Base-by-base conservation (phyloP, 2,888 invertebrate genomes). In the Aporophyla nigra region DNA sequence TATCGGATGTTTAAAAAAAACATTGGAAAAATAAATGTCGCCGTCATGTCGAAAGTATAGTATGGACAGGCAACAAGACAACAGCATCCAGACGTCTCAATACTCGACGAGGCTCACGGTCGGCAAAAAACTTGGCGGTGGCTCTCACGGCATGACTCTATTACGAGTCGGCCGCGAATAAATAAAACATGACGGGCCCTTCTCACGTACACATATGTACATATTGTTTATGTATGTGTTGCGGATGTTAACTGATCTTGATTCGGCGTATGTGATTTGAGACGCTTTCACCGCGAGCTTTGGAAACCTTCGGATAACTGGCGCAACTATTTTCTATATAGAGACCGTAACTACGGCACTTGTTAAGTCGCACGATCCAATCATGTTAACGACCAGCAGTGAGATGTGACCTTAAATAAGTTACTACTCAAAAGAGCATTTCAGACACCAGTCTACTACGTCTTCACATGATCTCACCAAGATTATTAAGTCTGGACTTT, bases 171-270 rank as follows among this genome's bases (percentile, higher is more conserved):
- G 93, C 93, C 91, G 94, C 94, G 93, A 94, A 96, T 96, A 96
- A 96, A 96, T 96, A 96, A 96, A 96, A 96, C 96, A 96, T 96
- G 96, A 96, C 93, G 96, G 93, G 95, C 96, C 95, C 95, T 96
- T 96, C 95, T 95, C 96, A 95, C 95, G 94, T 94, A 94, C 93
- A 93, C 91, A 91, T 92, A 93, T 92, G 90, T 91, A 91, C 91
- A 91, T 87, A 92, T 91, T 91, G 92, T 91, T 91, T 91, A 92
- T 91, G 92, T 88, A 88, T 93, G 92, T 91, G 92, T 93, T 91
- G 93, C 93, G 93, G 93, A 94, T 95, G 95, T 93, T 94, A 95
- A 94, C 95, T 94, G 93, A 95, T 95, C 94, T 94, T 92, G 94
- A 94, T 94, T 94, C 92, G 87, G 90, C 89, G 93, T 91, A 93